These are phyloP conservation scores for Calliphora vicina DNA, from an alignment of 1,140 invertebrate genomes.

Conservation along the genomic window DNA sequence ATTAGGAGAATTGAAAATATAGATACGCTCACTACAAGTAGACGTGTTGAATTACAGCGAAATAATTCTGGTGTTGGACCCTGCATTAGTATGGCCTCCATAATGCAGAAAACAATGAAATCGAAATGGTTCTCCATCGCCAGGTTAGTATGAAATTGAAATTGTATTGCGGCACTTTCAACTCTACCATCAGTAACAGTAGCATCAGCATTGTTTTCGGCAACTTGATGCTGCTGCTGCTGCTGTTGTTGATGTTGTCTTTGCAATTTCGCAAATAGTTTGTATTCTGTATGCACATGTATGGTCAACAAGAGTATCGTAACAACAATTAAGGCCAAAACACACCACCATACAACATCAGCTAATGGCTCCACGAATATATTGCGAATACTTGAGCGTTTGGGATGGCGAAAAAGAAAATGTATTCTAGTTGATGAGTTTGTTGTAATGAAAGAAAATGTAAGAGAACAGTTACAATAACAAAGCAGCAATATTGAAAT, in stretches of 20 bases:
- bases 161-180: neutral
- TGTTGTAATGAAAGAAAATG: neutral
- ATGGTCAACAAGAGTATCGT: conserved; percentile 21
- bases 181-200: neutral
- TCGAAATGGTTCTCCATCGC: conserved; percentile 39
- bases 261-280: conserved; percentile 35
- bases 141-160: neutral
- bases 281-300: conserved; percentile 9
- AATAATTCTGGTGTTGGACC: conserved; percentile 50
- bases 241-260: neutral
- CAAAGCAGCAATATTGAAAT: neutral
- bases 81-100: conserved; percentile 55
- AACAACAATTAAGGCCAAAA: conserved; percentile 39
- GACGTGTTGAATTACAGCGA: conserved; percentile 48
- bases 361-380: conserved; percentile 65
- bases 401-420: conserved; percentile 69
- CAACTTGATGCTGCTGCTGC: neutral
- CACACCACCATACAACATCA: conserved; percentile 61
- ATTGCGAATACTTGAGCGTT: conserved; percentile 63
- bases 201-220: neutral
- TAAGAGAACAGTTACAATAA: neutral
- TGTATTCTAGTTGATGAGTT: conserved; percentile 48
- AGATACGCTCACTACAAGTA: conserved; percentile 65
- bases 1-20: conserved; percentile 67
- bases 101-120: conserved; percentile 51